Percentiles rank a stretch among this genome's conserved stretches.
phyloP scores from a whole-genome alignment of 2,888 invertebrate species.

The Polydrusus cervinus region DNA sequence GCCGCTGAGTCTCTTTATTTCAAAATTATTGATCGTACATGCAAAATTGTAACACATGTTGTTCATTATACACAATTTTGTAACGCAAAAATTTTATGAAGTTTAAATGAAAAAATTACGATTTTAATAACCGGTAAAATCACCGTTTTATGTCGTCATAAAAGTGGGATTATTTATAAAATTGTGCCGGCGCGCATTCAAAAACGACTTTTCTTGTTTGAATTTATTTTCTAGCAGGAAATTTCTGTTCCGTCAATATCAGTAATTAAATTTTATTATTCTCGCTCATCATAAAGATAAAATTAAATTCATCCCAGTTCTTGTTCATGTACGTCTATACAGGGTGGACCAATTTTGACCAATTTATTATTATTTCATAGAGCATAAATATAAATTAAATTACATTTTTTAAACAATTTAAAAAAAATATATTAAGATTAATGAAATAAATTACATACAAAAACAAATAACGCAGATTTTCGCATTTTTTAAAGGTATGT shows the following conservation, averaged over 20 bases:
- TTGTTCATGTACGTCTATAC: no score
- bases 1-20: no score
- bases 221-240: conserved; percentile 24
- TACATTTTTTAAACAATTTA: no score
- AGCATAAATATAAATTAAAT: no score
- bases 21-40: no score
- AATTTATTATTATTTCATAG: no score
- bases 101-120: conserved; percentile 14
- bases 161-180: conserved; percentile 18
- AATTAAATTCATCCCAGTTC: conserved; percentile 10
- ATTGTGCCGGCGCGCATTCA: background rate
- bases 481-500: no score
- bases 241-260: conserved; percentile 8
- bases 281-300: conserved; percentile 16
- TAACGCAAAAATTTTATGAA: conserved; percentile 8
- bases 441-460: no score
- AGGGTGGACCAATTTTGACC: no score
- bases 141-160: conserved; percentile 18
- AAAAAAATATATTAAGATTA: no score
- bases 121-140: conserved; percentile 30
- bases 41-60: no score
- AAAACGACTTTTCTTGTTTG: background rate
- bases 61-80: background rate
- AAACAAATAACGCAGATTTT: no score
- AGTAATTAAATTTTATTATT: conserved; percentile 25